Conservation (phyloP, 2,888 invertebrate genomes). For the Diachrysia chrysitis region DNA sequence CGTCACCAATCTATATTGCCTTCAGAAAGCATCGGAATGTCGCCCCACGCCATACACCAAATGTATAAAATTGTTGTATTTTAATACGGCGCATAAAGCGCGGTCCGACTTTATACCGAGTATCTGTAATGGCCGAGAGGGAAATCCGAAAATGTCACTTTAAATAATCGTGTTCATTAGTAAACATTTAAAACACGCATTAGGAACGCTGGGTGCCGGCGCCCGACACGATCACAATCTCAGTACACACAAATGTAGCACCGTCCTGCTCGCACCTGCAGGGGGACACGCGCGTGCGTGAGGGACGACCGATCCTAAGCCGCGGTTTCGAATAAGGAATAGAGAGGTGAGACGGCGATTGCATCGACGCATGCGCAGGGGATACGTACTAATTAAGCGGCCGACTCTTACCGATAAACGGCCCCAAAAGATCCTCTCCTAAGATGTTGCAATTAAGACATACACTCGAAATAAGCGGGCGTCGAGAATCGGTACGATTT, state of each 20-base stretch:
- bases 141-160: slow-evolving; percentile 88
- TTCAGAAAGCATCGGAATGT: slow-evolving; percentile 57
- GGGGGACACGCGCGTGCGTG: slow-evolving; percentile 46
- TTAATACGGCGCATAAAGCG: slow-evolving; percentile 55
- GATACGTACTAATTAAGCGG: slow-evolving; percentile 86
- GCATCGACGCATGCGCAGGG: slow-evolving; percentile 78
- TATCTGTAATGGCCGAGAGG: slow-evolving; percentile 64
- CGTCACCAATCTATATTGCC: slow-evolving; percentile 59
- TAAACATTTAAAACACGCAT: slow-evolving; percentile 88
- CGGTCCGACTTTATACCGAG: slow-evolving; percentile 43
- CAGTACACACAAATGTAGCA: slow-evolving; percentile 67
- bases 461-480: slow-evolving; percentile 74
- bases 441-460: slow-evolving; percentile 78
- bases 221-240: slow-evolving; percentile 83
- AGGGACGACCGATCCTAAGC: slow-evolving; percentile 63
- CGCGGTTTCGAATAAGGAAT: slow-evolving; percentile 72
- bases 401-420: slow-evolving; percentile 65
- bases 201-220: slow-evolving; percentile 86
- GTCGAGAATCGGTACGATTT: slow-evolving; percentile 72
- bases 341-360: slow-evolving; percentile 82
- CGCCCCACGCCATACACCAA: slow-evolving; percentile 48
- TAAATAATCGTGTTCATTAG: slow-evolving; percentile 89
- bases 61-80: slow-evolving; percentile 60
- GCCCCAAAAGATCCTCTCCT: slow-evolving; percentile 61
- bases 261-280: slow-evolving; percentile 67